A percentile compares a stretch with the other conserved stretches of the same genome.
Conservation (phyloP, 1,140 invertebrate species). For the Drosophila nikananu region DNA sequence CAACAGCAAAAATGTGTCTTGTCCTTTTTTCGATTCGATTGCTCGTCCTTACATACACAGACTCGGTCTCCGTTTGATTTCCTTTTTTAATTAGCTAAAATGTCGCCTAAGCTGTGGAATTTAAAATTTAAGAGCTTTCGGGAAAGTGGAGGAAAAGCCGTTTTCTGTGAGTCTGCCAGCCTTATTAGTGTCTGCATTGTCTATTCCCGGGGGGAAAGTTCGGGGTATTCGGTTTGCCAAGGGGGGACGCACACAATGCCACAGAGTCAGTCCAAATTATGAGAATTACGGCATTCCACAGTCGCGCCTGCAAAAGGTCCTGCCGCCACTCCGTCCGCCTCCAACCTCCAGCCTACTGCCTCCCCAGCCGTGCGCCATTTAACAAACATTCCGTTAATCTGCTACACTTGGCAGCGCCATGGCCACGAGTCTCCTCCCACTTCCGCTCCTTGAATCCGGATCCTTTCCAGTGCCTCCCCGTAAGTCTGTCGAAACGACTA, state of each 20-base stretch:
- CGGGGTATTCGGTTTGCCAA: slow-evolving; percentile 17
- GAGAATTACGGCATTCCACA: slow-evolving; percentile 46
- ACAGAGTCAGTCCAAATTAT: slow-evolving; percentile 62
- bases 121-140: slow-evolving; percentile 30
- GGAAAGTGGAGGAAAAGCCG: background rate
- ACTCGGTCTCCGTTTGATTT: slow-evolving; percentile 13
- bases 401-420: slow-evolving; percentile 76
- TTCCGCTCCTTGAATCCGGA: slow-evolving; percentile 38
- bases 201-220: slow-evolving; percentile 28
- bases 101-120: slow-evolving; percentile 50
- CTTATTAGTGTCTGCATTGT: slow-evolving; percentile 74
- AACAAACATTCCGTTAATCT: slow-evolving; percentile 82
- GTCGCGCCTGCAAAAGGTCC: slow-evolving; percentile 14
- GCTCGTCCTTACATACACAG: slow-evolving; percentile 1
- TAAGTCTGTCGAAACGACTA: slow-evolving; percentile 14
- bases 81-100: slow-evolving; percentile 72
- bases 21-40: slow-evolving; percentile 50
- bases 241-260: slow-evolving; percentile 34
- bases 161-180: slow-evolving; percentile 25
- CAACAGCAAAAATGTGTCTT: slow-evolving; percentile 46
- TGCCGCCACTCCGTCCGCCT: background rate
- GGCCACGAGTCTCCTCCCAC: slow-evolving; percentile 56
- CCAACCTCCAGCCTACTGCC: background rate
- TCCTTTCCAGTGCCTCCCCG: slow-evolving; percentile 1
- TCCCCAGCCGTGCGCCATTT: slow-evolving; percentile 64